Evolutionary conservation across 1,140 invertebrate species (phyloP), one percentile per base, ranked within the genome.

Genomic region (Agrypnia vestita): DNA sequence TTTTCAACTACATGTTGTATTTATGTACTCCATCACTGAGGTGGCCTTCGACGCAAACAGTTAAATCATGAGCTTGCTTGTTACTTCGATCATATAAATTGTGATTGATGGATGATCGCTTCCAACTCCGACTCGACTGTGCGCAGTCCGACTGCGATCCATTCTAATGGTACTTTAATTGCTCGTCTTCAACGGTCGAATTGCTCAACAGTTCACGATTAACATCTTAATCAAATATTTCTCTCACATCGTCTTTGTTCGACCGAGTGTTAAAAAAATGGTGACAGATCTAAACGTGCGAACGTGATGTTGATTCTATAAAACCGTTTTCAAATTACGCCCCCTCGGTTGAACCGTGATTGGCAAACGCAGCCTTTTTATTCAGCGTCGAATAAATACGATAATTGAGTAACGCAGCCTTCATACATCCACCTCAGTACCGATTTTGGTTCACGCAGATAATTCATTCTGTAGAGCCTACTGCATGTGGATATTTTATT

Each of bases 351-450:
- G 17, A 12, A 17, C 11, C 55, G 55, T 19, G 55, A 67, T 44
- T 47, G 43, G 35, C 43, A 4, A 51, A 13, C 35, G 25, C 35
- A 3, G 11, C 19, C 11, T 15, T 51, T 53, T 51, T 21, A 49
- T 71, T 71, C 19, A 17, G 47, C 15, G 19, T 17, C 44, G 21
- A 51, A 51, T 74, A 59, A 74, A 74, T 56, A 55, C 13, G 3
- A 74, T 17, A 72, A 74, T 74, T 74, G 49, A 19, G 71, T 19
- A 74, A 74, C 53, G 17, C 71, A 74, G 25, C 71, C 71, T 74
- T 74, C 71, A 19, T 35, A 10, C 44, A 44, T 47, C 53, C 25
- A 55, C 4, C 51, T 56, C 71, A 21, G 53, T 8, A n/a, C 6
- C 10, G 35, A 56, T 56, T 59, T 12, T 8, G 53, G 71, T 56